Percentiles rank a stretch among this genome's conserved stretches.
Evolutionary conservation across 2,113 vertebrate genomes (phyloP).

Genomic region (Oncorhynchus clarkii): DNA sequence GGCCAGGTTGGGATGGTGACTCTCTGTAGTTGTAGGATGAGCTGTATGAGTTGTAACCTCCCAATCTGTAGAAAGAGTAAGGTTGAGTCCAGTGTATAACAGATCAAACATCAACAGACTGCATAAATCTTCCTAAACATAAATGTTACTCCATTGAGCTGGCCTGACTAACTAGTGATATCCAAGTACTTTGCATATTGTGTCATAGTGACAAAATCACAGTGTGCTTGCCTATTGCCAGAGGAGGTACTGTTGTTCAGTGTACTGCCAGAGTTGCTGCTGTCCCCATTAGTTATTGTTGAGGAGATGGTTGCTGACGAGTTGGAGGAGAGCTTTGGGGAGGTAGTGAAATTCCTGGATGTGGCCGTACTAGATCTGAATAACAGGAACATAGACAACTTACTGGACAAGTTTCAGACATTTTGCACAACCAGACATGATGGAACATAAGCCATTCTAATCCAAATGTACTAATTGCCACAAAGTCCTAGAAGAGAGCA

Average conservation of each 20-base stretch:
- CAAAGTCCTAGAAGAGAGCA: no score
- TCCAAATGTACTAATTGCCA: no score
- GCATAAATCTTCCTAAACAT: neutral
- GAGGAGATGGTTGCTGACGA: constrained; percentile 85
- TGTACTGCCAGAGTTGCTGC: constrained; percentile 82
- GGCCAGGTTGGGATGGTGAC: constrained; percentile 84
- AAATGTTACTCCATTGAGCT: neutral
- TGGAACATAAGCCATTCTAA: neutral
- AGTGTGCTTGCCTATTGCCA: constrained; percentile 72
- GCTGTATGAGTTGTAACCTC: constrained; percentile 84
- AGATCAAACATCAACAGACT: neutral
- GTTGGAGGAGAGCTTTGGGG: constrained; percentile 89
- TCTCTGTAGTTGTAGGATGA: constrained; percentile 90
- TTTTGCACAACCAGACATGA: neutral
- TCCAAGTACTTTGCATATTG: neutral
- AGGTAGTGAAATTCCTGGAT: constrained; percentile 93
- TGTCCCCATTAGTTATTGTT: constrained; percentile 90
- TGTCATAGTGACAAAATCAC: neutral
- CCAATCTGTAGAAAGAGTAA: constrained; percentile 67
- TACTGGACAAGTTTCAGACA: neutral
- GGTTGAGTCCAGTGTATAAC: neutral
- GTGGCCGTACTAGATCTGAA: constrained; percentile 87
- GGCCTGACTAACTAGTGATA: neutral
- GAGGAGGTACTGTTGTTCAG: constrained; percentile 85
- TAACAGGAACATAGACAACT: constrained; percentile 37